A percentile compares a stretch with the other conserved stretches of the same genome.
Evolutionary conservation across 2,888 invertebrate species (phyloP).

Genomic region (Choristoneura rosaceana): DNA sequence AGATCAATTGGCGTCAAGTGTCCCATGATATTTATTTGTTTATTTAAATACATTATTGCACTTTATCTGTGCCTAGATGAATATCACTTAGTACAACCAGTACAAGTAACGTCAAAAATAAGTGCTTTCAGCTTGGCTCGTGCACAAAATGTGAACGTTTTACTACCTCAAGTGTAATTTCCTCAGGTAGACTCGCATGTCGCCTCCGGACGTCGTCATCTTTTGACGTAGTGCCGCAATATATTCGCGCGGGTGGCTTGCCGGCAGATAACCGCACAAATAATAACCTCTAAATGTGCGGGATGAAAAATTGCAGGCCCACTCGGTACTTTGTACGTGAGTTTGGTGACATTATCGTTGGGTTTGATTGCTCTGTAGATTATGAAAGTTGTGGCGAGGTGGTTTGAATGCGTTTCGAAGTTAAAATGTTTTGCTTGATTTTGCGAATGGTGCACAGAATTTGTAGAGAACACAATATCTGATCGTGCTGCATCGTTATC

Average conservation of each 20-base stretch:
- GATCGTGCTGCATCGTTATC: too few relatives aligned
- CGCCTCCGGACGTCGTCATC: slow-evolving; percentile 54
- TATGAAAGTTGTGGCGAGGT: background rate
- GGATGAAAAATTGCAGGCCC: slow-evolving; percentile 25
- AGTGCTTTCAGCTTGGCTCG: slow-evolving; percentile 3
- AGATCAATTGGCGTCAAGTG: too few relatives aligned
- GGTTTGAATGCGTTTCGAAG: background rate
- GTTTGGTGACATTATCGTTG: background rate
- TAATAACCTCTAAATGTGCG: slow-evolving; percentile 41
- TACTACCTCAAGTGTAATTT: slow-evolving; percentile 23
- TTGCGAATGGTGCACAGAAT: too few relatives aligned
- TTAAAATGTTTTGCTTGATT: too few relatives aligned
- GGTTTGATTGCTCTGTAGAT: slow-evolving; percentile 10
- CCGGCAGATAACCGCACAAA: slow-evolving; percentile 55
- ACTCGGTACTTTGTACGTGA: slow-evolving; percentile 15
- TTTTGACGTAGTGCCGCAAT: slow-evolving; percentile 60
- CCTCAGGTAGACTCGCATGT: slow-evolving; percentile 45
- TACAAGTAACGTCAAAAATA: background rate
- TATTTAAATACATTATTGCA: too few relatives aligned
- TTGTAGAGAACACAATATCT: too few relatives aligned
- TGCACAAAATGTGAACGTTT: slow-evolving; percentile 12
- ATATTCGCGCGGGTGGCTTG: slow-evolving; percentile 56
- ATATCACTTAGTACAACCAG: background rate
- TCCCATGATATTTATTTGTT: too few relatives aligned
- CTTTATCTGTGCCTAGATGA: background rate